A percentile compares a stretch with the other conserved stretches of the same genome.
Evolutionary conservation across 2,113 vertebrate species (phyloP).

Genomic region (Lates calcarifer): DNA sequence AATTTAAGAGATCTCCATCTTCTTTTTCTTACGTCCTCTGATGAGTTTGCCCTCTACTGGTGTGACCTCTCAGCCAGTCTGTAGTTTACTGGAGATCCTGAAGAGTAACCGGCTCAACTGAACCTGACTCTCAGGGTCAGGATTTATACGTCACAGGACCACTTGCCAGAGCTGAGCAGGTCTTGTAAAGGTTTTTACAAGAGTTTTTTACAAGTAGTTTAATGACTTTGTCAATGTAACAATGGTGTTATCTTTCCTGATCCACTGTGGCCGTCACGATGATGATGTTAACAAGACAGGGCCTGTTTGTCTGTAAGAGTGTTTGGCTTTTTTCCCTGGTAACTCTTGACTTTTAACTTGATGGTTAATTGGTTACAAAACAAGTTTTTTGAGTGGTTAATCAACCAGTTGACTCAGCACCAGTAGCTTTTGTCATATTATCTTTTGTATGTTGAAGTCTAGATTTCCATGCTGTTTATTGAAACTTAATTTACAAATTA

Average conservation of each 20-base stretch:
- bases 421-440: too few relatives aligned
- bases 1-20: not conserved
- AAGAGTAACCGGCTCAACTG: conserved; percentile 16
- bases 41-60: not conserved
- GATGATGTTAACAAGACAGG: conserved; percentile 43
- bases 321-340: not conserved
- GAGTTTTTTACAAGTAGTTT: conserved; percentile 75
- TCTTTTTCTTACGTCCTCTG: not conserved
- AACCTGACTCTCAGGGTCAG: conserved; percentile 46
- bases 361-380: too few relatives aligned
- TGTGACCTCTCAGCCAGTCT: conserved; percentile 1
- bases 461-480: too few relatives aligned
- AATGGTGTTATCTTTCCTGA: conserved; percentile 59
- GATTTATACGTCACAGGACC: conserved; percentile 9
- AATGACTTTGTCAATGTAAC: conserved; percentile 58
- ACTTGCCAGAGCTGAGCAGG: conserved; percentile 5
- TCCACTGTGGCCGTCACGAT: conserved; percentile 7
- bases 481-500: too few relatives aligned
- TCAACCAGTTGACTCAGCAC: too few relatives aligned
- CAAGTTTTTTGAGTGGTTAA: too few relatives aligned
- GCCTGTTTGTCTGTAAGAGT: not conserved
- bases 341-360: too few relatives aligned
- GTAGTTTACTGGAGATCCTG: conserved; percentile 46
- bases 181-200: conserved; percentile 73
- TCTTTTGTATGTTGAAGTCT: too few relatives aligned